Base-by-base conservation (phyloP, 2,797 vertebrate species). In the Myotis planiceps region DNA sequence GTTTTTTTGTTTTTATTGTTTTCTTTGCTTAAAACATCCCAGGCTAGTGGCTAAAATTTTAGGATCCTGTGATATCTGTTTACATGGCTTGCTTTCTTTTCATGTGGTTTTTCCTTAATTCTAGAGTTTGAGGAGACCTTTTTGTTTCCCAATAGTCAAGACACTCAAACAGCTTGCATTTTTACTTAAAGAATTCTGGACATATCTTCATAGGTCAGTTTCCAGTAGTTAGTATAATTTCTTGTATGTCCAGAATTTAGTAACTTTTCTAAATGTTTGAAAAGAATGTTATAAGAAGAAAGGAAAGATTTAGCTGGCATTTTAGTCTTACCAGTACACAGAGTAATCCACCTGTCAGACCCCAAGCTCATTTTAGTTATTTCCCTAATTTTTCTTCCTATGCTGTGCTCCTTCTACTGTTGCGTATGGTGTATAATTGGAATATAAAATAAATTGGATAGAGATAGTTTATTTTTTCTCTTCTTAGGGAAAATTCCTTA, bases 21-120 rank as follows among this genome's bases (percentile, higher is more conserved):
- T 90, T 37, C 3, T 88, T 97, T 81, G 19, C 49, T 81, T 94
- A 94, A 92, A 88, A 68, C 27, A 84, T 87, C n/a, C 74, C n/a
- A 72, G 16, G 49, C 66, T 89, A 86, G 32, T 34, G 53, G 27
- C 39, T 74, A 68, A 94, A 79, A 63, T 83, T 71, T 27, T 65
- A 68, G 8, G 9, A 63, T 75, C 6, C 13, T 63, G 2, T 12
- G 1, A 13, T 16, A 47, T 21, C 6, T 39, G 89, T 78, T 72
- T n/a, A 74, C 25, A 55, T 0, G 58, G 10, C 9, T 85, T 91
- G 58, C 23, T 95, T 88, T 60, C 34, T 95, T 18, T 74, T 60
- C 9, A 42, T 55, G 19, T 34, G 5, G 6, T 76, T 92, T 92
- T 92, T 90, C 29, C 18, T 49, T 72, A 76, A 72, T 92, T 91